phyloP scores from a whole-genome alignment of 2,888 invertebrate genomes.

The Drepana falcataria region DNA sequence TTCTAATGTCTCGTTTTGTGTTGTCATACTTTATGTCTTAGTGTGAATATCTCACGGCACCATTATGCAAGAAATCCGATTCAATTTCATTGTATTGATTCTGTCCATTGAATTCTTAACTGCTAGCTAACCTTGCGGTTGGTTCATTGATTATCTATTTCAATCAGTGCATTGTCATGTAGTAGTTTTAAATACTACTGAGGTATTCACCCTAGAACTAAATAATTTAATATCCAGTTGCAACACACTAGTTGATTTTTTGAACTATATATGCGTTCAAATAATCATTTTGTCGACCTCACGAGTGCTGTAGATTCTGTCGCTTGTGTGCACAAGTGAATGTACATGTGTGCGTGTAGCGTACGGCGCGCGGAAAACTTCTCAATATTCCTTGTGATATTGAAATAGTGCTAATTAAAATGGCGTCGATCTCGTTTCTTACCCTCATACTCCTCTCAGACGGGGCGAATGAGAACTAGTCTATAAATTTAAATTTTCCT shows the following conservation, averaged over 20 bases:
- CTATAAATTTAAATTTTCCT: no score
- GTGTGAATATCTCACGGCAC: neutral
- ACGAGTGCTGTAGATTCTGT: constrained; percentile 55
- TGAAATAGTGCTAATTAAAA: no score
- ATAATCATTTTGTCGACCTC: constrained; percentile 4
- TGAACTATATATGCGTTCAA: neutral
- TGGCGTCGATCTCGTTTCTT: no score
- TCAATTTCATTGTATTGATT: no score
- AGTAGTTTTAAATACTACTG: neutral
- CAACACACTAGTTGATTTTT: constrained; percentile 8
- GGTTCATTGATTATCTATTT: no score
- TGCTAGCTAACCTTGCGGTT: no score
- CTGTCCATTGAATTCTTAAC: no score
- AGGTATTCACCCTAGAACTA: constrained; percentile 9
- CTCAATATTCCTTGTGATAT: neutral
- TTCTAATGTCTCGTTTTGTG: neutral
- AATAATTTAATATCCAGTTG: constrained; percentile 1
- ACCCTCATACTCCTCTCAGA: no score
- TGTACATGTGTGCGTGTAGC: neutral
- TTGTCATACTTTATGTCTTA: neutral
- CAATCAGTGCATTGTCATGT: no score
- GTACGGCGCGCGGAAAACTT: neutral
- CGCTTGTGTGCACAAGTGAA: constrained; percentile 40
- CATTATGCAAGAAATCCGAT: no score
- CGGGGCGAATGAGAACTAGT: no score